phyloP scores from a whole-genome alignment of 64 coral and sea anemone species.

The Actinia tenebrosa region DNA sequence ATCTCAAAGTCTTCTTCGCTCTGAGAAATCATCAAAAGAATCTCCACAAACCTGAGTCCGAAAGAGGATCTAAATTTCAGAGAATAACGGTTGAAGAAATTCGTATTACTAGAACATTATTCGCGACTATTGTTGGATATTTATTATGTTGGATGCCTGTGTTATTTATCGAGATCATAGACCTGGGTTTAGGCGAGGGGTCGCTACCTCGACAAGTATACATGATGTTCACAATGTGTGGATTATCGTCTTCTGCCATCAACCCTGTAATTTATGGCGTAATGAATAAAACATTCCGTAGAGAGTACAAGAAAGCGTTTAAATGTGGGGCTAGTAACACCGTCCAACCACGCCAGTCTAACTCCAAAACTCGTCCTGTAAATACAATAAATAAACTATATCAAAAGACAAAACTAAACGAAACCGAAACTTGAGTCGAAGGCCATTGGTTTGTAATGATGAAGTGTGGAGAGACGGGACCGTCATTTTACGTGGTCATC shows the following conservation, averaged over 20 bases:
- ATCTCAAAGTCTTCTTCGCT: constrained; percentile 13
- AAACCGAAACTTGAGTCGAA: not conserved
- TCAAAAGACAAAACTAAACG: not conserved
- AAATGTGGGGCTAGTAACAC: not conserved
- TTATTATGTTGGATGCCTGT: constrained; percentile 44
- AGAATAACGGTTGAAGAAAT: constrained; percentile 21
- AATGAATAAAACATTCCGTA: constrained; percentile 49
- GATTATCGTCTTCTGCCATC: constrained; percentile 17
- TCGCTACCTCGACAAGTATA: constrained; percentile 17
- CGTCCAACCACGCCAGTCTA: not conserved
- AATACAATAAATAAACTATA: not conserved
- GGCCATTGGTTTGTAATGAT: too few relatives aligned
- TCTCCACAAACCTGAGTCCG: not conserved
- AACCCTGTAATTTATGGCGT: constrained; percentile 52
- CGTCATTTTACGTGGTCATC: too few relatives aligned
- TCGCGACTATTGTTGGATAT: constrained; percentile 38
- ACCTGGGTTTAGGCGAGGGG: constrained; percentile 24
- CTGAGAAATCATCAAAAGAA: constrained; percentile 1
- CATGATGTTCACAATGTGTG: constrained; percentile 21
- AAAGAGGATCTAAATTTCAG: not conserved
- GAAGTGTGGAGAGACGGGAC: too few relatives aligned
- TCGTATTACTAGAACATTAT: constrained; percentile 41
- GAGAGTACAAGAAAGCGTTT: constrained; percentile 26
- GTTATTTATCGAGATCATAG: constrained; percentile 46
- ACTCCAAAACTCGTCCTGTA: not conserved